Evolutionary conservation across 2,888 invertebrate genomes (phyloP).

Genomic region (Hypena proboscidalis): DNA sequence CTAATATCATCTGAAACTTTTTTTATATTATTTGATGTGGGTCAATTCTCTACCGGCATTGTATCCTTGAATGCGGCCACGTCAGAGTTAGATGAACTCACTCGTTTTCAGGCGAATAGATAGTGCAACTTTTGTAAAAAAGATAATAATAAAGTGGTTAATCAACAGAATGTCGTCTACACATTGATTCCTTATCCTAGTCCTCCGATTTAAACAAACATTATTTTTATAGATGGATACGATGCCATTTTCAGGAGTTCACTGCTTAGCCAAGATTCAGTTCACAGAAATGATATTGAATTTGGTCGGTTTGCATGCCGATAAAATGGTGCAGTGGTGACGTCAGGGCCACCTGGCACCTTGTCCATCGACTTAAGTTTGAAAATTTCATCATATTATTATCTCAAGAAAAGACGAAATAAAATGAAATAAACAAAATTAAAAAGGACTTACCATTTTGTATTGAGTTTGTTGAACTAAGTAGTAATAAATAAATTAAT

Average conservation of each 20-base stretch:
- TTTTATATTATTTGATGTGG: constrained; percentile 3
- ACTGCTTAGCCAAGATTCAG: constrained; percentile 3
- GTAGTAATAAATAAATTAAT: constrained; percentile 77
- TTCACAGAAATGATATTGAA: constrained; percentile 24
- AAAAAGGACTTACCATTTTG: constrained; percentile 78
- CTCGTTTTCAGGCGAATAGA: constrained; percentile 30
- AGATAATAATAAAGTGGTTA: constrained; percentile 25
- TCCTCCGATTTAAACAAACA: no score
- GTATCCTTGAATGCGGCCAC: constrained; percentile 44
- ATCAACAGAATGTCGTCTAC: no score
- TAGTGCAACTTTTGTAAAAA: constrained; percentile 26
- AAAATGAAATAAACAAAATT: constrained; percentile 24
- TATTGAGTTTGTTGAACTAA: constrained; percentile 78
- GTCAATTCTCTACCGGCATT: constrained; percentile 37
- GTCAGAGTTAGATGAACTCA: constrained; percentile 7
- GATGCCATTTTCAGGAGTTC: constrained; percentile 11
- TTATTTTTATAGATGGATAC: no score
- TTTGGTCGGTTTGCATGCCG: constrained; percentile 50
- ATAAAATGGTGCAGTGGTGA: constrained; percentile 80
- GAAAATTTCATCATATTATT: constrained; percentile 14
- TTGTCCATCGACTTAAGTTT: constrained; percentile 25
- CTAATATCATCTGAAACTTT: not conserved
- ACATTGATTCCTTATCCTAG: no score
- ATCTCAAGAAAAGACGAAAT: constrained; percentile 18
- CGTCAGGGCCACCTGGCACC: constrained; percentile 64